Conservation (phyloP, 2,888 invertebrate species). For the Lasioglossum pauxillum region DNA sequence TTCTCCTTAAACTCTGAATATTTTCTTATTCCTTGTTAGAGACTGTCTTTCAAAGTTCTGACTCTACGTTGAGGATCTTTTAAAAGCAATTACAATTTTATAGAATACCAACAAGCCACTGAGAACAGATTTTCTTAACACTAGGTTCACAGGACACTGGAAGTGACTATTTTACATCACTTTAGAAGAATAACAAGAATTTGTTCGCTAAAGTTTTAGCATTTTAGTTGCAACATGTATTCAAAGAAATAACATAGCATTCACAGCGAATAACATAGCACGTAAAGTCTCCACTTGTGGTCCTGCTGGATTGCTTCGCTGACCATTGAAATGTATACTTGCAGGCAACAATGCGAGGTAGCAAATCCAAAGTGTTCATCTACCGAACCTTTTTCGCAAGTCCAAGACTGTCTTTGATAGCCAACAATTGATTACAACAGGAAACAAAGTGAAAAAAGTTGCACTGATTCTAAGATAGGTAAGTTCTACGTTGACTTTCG, state of each 20-base stretch:
- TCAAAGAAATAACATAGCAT: not conserved
- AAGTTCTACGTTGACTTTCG: not conserved
- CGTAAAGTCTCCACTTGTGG: not conserved
- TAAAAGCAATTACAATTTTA: not conserved
- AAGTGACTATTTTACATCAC: not conserved
- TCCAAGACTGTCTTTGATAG: not conserved
- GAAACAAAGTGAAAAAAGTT: not conserved
- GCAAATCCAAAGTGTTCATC: not conserved
- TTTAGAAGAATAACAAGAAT: not conserved
- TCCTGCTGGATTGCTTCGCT: not conserved
- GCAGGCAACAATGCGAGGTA: not conserved
- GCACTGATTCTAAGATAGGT: not conserved
- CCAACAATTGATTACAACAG: not conserved
- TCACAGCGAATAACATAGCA: not conserved
- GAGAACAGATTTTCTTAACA: not conserved
- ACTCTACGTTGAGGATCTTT: not conserved
- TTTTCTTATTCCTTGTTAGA: not conserved
- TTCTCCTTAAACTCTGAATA: not conserved
- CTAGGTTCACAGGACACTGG: not conserved
- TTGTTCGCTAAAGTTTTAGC: not conserved
- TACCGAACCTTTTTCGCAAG: not conserved
- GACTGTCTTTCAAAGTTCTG: not conserved
- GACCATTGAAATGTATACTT: not conserved
- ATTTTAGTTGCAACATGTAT: not conserved
- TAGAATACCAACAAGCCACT: not conserved